Conservation (phyloP, 2,113 vertebrate species). For the Vidua chalybeata region DNA sequence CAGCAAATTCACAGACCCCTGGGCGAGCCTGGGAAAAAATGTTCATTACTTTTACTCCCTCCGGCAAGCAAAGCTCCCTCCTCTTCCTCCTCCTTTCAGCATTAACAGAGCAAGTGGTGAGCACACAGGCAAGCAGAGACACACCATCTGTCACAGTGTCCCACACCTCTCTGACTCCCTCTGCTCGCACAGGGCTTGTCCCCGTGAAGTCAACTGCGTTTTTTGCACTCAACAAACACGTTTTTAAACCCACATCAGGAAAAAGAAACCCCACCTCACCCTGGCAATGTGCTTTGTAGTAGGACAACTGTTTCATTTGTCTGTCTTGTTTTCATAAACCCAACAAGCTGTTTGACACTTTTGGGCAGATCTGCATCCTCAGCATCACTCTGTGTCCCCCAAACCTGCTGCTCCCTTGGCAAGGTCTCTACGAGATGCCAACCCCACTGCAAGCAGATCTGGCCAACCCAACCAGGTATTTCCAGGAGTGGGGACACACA, state of each 20-base stretch:
- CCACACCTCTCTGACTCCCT: background rate
- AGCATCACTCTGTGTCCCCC: background rate
- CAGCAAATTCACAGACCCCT: background rate
- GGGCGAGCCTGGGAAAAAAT: background rate
- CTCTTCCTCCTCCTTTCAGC: background rate
- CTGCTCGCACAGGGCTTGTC: fast-evolving
- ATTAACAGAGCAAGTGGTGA: background rate
- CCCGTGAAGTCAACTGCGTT: background rate
- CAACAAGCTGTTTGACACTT: fast-evolving
- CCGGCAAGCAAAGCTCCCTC: background rate
- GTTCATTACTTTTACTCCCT: background rate
- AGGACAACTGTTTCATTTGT: background rate
- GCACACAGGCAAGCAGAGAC: background rate
- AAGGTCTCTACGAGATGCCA: background rate
- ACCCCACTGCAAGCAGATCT: background rate
- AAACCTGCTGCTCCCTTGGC: background rate
- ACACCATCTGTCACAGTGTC: background rate
- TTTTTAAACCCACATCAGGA: background rate
- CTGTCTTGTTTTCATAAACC: background rate
- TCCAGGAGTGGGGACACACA: background rate
- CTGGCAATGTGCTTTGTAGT: background rate
- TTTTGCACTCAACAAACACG: background rate
- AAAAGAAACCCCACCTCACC: background rate
- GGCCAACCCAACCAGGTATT: background rate
- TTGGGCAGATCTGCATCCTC: background rate